Evolutionary conservation across 1,140 invertebrate species (phyloP).

Genomic region (Calycopis cecrops): DNA sequence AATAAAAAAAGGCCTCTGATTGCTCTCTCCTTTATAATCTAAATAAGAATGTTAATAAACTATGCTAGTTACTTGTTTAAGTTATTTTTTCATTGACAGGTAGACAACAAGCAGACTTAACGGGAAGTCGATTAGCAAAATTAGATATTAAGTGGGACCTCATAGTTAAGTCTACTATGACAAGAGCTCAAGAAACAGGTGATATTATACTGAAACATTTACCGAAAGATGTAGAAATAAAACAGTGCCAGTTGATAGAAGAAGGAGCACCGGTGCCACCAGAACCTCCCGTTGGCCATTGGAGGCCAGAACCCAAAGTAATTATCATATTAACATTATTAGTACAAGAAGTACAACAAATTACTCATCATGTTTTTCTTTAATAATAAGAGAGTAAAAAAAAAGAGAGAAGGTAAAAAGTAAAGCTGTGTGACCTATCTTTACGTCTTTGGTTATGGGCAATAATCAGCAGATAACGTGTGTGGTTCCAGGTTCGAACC

Average conservation of each 20-base stretch:
- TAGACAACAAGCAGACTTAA: constrained; percentile 87
- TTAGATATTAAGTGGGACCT: constrained; percentile 86
- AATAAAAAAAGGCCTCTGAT: too few relatives aligned
- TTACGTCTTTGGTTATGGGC: too few relatives aligned
- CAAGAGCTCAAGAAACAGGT: constrained; percentile 93
- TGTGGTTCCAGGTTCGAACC: too few relatives aligned
- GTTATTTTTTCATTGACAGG: constrained; percentile 70
- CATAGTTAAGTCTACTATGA: constrained; percentile 94
- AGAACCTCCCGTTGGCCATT: constrained; percentile 91
- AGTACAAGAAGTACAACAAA: neutral
- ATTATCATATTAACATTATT: constrained; percentile 11
- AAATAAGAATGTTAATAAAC: too few relatives aligned
- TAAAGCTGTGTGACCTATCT: too few relatives aligned
- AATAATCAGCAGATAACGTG: too few relatives aligned
- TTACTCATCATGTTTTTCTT: too few relatives aligned
- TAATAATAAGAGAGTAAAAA: too few relatives aligned
- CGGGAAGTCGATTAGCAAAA: constrained; percentile 85
- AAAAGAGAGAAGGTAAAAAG: too few relatives aligned
- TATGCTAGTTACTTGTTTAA: neutral
- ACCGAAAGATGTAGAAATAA: constrained; percentile 73
- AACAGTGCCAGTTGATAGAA: constrained; percentile 85
- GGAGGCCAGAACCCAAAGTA: constrained; percentile 83
- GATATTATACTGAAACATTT: constrained; percentile 85
- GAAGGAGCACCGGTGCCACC: constrained; percentile 97
- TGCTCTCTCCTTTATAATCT: too few relatives aligned